Evolutionary conservation across 2,113 vertebrate genomes (phyloP).

Genomic region (Myiozetetes cayanensis): DNA sequence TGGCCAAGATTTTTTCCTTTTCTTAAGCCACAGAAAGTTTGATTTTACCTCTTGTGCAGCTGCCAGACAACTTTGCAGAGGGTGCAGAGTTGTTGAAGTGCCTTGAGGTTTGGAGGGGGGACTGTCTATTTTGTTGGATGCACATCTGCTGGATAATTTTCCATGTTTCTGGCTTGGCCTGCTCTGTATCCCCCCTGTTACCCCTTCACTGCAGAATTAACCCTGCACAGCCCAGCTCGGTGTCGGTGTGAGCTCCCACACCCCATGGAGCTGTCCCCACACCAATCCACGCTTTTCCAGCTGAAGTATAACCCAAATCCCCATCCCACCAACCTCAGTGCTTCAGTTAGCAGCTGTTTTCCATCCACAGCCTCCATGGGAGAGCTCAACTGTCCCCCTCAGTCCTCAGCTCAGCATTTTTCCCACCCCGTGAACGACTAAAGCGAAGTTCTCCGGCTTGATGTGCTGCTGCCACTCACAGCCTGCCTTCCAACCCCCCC

Average conservation of each 20-base stretch:
- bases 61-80: neutral
- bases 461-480: neutral
- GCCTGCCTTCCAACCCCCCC: neutral
- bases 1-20: neutral
- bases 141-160: neutral
- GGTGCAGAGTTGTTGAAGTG: neutral
- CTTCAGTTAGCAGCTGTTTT: rapidly evolving
- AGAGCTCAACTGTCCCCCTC: neutral
- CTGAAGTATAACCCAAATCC: neutral
- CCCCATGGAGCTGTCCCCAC: neutral
- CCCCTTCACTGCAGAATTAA: neutral
- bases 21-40: neutral
- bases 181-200: neutral
- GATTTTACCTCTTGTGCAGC: neutral
- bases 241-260: rapidly evolving
- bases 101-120: neutral
- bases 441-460: neutral
- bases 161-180: neutral
- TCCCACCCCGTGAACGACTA: too few species aligned
- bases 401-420: neutral
- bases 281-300: neutral
- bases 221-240: neutral
- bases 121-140: rapidly evolving
- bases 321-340: rapidly evolving
- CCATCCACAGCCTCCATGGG: neutral